phyloP scores from a whole-genome alignment of 2,797 vertebrate genomes.

The Pristis pectinata region DNA sequence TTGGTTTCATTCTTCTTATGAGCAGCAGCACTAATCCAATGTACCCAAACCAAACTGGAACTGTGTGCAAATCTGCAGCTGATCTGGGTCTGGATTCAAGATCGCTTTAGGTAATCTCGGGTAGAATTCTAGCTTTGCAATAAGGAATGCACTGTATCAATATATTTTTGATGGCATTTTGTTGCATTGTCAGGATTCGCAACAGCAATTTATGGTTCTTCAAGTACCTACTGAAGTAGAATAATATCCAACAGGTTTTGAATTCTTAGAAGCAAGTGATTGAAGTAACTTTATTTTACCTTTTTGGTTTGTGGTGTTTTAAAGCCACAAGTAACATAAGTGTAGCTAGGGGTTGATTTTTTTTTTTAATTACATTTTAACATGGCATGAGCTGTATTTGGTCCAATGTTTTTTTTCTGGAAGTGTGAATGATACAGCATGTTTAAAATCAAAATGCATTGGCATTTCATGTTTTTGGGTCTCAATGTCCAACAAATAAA shows the following conservation, averaged over 20 bases:
- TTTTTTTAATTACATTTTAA: neutral
- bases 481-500: slow-evolving; percentile 22
- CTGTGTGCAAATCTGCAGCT: neutral
- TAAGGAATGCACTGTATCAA: neutral
- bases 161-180: neutral
- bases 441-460: neutral
- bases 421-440: neutral
- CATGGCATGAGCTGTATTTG: neutral
- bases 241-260: neutral
- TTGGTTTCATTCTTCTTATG: too few relatives aligned
- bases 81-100: neutral
- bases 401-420: neutral
- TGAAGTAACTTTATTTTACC: neutral
- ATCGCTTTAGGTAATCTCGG: neutral
- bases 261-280: neutral
- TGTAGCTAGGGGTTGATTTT: neutral
- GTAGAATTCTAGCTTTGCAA: neutral
- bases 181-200: neutral
- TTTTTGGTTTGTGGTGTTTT: neutral
- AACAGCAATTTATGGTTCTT: neutral
- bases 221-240: neutral
- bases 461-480: neutral
- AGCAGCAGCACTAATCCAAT: too few relatives aligned
- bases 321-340: too few relatives aligned
- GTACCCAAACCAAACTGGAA: too few relatives aligned